phyloP scores from a whole-genome alignment of 2,888 invertebrate species.

The Drosophila percnosoma region DNA sequence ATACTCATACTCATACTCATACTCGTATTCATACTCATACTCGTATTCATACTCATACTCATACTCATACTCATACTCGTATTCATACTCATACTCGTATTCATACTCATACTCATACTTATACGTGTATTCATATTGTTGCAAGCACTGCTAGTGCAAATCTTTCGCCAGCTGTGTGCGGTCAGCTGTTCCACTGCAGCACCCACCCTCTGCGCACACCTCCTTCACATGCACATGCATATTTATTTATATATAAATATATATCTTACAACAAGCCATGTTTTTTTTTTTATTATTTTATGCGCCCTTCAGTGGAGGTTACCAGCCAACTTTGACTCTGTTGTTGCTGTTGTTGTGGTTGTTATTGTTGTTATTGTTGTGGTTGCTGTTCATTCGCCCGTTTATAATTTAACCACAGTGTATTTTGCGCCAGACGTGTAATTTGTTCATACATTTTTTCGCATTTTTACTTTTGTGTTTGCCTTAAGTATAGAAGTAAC shows the following conservation, averaged over 20 bases:
- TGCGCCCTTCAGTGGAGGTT: constrained; percentile 71
- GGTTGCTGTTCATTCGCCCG: constrained; percentile 72
- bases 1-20: neutral
- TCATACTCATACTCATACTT: neutral
- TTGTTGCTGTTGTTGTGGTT: constrained; percentile 28
- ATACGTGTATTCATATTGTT: constrained; percentile 11
- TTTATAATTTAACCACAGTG: constrained; percentile 74
- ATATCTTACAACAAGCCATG: constrained; percentile 25
- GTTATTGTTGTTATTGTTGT: constrained; percentile 40
- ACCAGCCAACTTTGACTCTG: constrained; percentile 25
- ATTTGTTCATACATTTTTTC: constrained; percentile 46
- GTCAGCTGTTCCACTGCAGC: constrained; percentile 46
- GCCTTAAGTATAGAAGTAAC: constrained; percentile 50
- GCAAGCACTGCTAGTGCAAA: constrained; percentile 24
- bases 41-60: neutral
- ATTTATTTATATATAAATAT: constrained; percentile 24
- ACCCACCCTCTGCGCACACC: neutral
- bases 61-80: neutral
- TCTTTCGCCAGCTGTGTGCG: constrained; percentile 33
- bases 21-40: neutral
- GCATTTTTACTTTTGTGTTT: constrained; percentile 8
- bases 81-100: neutral
- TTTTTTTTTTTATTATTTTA: constrained; percentile 16
- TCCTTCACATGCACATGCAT: neutral
- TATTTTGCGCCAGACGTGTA: constrained; percentile 51